Conservation (phyloP, 2,113 vertebrate species). For the Sorex fumeus region DNA sequence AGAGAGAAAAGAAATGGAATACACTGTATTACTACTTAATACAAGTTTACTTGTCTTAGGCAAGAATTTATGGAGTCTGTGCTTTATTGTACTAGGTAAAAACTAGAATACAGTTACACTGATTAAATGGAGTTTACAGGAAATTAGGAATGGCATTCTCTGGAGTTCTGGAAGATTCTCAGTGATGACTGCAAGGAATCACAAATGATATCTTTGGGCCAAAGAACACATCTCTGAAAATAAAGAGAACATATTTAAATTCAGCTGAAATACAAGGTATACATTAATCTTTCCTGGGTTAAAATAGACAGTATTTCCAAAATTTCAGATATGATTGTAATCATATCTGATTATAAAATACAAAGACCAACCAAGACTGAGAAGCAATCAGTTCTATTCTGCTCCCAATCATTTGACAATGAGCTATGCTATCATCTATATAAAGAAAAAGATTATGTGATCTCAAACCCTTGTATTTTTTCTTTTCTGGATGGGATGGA, state of each 20-base stretch:
- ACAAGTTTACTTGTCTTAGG: constrained; percentile 45
- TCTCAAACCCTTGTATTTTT: constrained; percentile 41
- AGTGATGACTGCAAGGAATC: constrained; percentile 90
- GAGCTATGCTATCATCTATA: background rate
- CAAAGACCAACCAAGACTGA: constrained; percentile 42
- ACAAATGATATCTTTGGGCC: constrained; percentile 92
- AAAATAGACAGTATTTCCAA: constrained; percentile 32
- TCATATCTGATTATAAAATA: constrained; percentile 43
- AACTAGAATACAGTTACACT: background rate
- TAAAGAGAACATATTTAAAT: constrained; percentile 76
- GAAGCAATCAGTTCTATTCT: constrained; percentile 45
- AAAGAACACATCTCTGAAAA: constrained; percentile 92
- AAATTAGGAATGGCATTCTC: constrained; percentile 1
- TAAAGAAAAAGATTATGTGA: constrained; percentile 8
- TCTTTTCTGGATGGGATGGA: background rate
- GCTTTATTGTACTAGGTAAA: background rate
- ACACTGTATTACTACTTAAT: constrained; percentile 74
- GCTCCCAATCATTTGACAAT: background rate
- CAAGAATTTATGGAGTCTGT: constrained; percentile 51
- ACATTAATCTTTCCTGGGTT: constrained; percentile 42
- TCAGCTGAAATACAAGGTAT: background rate
- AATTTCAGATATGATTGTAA: constrained; percentile 65
- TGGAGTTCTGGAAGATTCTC: constrained; percentile 69
- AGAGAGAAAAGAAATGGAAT: constrained; percentile 36
- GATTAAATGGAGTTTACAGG: background rate